phyloP scores from a whole-genome alignment of 2,797 vertebrate genomes.

The Ateles fusciceps region DNA sequence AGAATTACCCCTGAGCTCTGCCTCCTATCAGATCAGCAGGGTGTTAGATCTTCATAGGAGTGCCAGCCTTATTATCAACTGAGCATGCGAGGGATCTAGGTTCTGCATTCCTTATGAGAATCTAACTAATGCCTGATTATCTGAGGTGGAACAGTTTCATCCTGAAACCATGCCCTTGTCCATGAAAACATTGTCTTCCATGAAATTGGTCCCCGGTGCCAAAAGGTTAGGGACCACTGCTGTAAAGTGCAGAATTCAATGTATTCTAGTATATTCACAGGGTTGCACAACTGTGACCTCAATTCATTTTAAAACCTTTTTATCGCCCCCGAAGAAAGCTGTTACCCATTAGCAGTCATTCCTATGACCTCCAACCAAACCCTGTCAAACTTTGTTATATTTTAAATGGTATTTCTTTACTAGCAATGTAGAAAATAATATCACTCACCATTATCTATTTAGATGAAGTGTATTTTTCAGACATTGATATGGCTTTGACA shows the following conservation, averaged over 20 bases:
- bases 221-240: background rate
- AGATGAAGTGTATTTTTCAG: background rate
- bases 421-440: constrained; percentile 11
- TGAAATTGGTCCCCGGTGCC: background rate
- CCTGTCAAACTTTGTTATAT: background rate
- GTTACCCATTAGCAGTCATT: background rate
- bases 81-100: background rate
- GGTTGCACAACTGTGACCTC: background rate
- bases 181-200: background rate
- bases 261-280: constrained; percentile 20
- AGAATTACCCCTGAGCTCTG: background rate
- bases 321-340: background rate
- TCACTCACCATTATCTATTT: background rate
- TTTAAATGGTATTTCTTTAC: constrained; percentile 23
- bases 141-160: background rate
- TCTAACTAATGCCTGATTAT: background rate
- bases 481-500: constrained; percentile 21
- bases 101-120: background rate
- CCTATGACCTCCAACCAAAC: background rate
- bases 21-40: background rate
- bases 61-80: background rate
- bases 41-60: background rate
- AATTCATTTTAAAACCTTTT: constrained; percentile 12
- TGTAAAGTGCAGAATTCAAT: background rate
- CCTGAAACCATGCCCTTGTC: background rate